Conservation (phyloP, 1,140 invertebrate genomes). For the Drosophila eugracilis region DNA sequence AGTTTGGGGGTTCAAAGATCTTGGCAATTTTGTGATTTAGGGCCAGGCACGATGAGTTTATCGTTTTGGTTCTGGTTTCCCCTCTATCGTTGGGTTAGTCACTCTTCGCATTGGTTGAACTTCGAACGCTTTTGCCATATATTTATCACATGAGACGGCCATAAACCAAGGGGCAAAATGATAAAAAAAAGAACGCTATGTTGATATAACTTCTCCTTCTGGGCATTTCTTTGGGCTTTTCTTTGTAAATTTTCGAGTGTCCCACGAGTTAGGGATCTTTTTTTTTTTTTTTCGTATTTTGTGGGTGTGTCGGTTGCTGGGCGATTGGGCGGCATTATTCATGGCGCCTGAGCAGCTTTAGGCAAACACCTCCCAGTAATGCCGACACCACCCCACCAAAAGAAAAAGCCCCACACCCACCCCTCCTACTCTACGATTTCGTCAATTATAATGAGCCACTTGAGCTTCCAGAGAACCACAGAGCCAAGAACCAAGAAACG, state of each 20-base stretch:
- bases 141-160: conserved; percentile 53
- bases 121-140: conserved; percentile 50
- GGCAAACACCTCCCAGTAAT: conserved; percentile 24
- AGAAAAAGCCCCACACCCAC: no score
- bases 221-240: conserved; percentile 20
- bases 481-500: conserved; percentile 1
- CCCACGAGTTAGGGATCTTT: conserved; percentile 34
- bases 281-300: background rate
- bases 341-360: conserved; percentile 53
- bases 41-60: conserved; percentile 5
- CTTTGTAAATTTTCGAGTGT: conserved; percentile 12
- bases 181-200: conserved; percentile 37
- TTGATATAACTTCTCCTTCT: conserved; percentile 22
- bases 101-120: conserved; percentile 34
- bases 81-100: conserved; percentile 32
- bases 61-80: conserved; percentile 9
- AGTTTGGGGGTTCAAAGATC: conserved; percentile 19
- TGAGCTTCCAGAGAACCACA: conserved; percentile 51
- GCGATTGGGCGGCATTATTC: conserved; percentile 34
- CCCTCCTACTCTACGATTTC: conserved; percentile 13
- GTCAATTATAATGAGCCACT: conserved; percentile 65
- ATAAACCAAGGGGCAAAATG: conserved; percentile 44
- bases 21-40: conserved; percentile 8
- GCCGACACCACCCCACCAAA: background rate
- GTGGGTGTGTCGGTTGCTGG: conserved; percentile 24